Evolutionary conservation across 2,797 vertebrate genomes (phyloP), one percentile per base, ranked within the genome.

Genomic region (Lacerta agilis): DNA sequence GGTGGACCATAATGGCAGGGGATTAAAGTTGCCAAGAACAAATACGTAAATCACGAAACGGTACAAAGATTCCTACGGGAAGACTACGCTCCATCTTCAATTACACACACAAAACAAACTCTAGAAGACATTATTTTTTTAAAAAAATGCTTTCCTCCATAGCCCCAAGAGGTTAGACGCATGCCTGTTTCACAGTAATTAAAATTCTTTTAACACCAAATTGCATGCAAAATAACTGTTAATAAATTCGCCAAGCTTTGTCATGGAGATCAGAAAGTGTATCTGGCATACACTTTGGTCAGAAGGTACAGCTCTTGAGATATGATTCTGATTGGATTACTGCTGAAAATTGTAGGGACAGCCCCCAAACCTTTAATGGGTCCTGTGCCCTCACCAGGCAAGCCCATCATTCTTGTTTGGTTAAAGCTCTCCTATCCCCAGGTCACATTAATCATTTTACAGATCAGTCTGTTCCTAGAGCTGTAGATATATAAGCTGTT

Each of bases 351-450:
- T 41, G 11, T 38, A 83, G 77, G 33, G 4, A 9, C 20, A 43
- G 23, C 66, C 38, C n/a, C 13, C 41, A 55, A 15, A 7, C 38
- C 27, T 77, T 79, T 73, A 84, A 75, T 80, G 80, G 55, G 55
- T 43, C 29, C 13, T 61, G 6, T 87, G 71, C 71, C 41, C 55
- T 87, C 79, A 67, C 66, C 55, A 75, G 79, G 38, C 79, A 76
- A 66, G 38, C n/a, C 55, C 71, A 81, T 82, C 71, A 82, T 76
- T 87, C 86, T 87, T 87, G 38, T 41, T 82, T 82, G 79, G 58
- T 75, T 87, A 89, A 86, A 83, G 82, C 69, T 90, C 17, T 69
- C 41, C 20, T 38, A 17, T 38, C 18, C 2, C 85, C 23, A 27
- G 8, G 86, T 86, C 36, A 41, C 69, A 69, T 25, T 79, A 86